phyloP scores from a whole-genome alignment of 2,888 invertebrate species.

The Troides helena region DNA sequence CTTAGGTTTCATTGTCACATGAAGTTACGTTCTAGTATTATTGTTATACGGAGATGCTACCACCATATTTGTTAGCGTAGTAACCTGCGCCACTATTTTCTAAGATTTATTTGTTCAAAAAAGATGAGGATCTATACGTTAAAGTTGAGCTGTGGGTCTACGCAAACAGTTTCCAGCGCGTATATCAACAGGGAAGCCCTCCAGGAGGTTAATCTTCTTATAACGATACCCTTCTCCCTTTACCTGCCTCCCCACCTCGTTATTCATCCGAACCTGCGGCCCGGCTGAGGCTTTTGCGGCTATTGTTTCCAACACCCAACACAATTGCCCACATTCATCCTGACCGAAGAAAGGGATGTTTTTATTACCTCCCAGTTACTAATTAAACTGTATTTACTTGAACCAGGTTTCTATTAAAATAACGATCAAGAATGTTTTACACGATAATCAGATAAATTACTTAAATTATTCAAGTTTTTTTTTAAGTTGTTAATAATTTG shows the following conservation, averaged over 20 bases:
- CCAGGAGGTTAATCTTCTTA: constrained; percentile 30
- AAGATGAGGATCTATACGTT: not conserved
- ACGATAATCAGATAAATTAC: not conserved
- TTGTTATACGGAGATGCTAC: too few relatives aligned
- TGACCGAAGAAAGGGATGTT: constrained; percentile 40
- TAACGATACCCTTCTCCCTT: constrained; percentile 11
- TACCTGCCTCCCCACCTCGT: constrained; percentile 41
- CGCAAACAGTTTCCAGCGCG: not conserved
- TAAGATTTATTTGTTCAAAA: not conserved
- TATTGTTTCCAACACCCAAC: constrained; percentile 48
- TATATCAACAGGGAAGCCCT: constrained; percentile 26
- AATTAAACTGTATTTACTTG: constrained; percentile 20
- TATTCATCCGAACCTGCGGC: constrained; percentile 57
- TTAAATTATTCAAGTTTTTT: not conserved
- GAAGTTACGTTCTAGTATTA: too few relatives aligned
- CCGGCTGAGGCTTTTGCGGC: constrained; percentile 46
- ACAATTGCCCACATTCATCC: constrained; percentile 55
- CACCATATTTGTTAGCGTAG: not conserved
- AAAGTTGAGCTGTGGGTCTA: not conserved
- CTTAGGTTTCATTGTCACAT: too few relatives aligned
- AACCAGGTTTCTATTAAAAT: not conserved
- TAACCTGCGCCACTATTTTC: not conserved
- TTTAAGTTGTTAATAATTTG: too few relatives aligned
- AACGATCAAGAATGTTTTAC: not conserved
- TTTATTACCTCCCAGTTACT: constrained; percentile 7